A percentile compares a stretch with the other conserved stretches of the same genome.
Conservation (phyloP, 2,113 vertebrate genomes). For the Stomatorhinus ivindoensis region DNA sequence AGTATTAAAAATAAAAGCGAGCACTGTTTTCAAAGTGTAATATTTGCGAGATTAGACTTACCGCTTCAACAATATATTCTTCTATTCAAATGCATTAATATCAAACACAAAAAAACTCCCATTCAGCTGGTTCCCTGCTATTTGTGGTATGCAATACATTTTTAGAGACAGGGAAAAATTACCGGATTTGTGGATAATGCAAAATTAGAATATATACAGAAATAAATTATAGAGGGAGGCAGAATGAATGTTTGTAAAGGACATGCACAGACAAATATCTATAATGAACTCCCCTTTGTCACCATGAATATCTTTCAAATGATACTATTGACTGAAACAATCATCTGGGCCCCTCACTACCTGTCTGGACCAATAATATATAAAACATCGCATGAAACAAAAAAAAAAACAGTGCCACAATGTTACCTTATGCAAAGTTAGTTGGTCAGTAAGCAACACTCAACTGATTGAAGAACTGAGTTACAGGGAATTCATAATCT, state of each 20-base stretch:
- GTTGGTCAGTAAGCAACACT: not conserved
- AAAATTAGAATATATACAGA: not conserved
- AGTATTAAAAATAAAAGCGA: not conserved
- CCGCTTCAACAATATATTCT: not conserved
- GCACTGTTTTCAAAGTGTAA: not conserved
- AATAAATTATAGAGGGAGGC: constrained; percentile 31
- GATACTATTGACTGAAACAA: not conserved
- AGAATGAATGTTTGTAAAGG: constrained; percentile 25
- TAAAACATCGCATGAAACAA: not conserved
- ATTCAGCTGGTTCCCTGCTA: not conserved
- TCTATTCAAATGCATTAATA: not conserved
- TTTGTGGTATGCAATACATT: not conserved
- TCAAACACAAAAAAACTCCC: not conserved
- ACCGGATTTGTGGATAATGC: not conserved
- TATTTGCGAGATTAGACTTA: not conserved
- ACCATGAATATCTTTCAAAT: not conserved
- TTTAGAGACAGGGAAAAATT: not conserved
- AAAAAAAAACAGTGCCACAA: not conserved
- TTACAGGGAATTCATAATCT: not conserved
- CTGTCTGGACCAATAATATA: not conserved
- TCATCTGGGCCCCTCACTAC: not conserved
- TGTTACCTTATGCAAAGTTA: not conserved
- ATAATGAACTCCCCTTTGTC: not conserved
- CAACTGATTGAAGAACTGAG: not conserved
- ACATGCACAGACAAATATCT: not conserved